phyloP scores from a whole-genome alignment of 2,113 vertebrate genomes.

The Eurystomus gularis region DNA sequence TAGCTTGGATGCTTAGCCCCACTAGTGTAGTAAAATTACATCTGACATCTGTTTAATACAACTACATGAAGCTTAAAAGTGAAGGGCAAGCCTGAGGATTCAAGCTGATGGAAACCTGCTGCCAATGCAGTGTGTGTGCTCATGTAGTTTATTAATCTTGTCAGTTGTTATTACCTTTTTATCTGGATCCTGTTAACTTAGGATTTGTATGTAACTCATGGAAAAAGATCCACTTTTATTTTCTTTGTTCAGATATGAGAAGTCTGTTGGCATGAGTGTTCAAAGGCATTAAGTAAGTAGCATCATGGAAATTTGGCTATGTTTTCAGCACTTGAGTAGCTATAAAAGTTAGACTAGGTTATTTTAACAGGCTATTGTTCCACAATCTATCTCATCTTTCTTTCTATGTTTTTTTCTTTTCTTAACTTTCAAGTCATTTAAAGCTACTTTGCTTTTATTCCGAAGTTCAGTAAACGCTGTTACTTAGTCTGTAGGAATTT shows the following conservation, averaged over 20 bases:
- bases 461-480: background rate
- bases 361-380: slow-evolving; percentile 74
- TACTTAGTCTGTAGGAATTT: slow-evolving; percentile 27
- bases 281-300: slow-evolving; percentile 78
- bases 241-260: slow-evolving; percentile 73
- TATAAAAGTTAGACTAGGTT: slow-evolving; percentile 76
- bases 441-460: slow-evolving; percentile 16
- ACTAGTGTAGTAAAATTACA: slow-evolving; percentile 40
- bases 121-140: slow-evolving; percentile 32
- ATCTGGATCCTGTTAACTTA: slow-evolving; percentile 80
- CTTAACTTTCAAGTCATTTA: slow-evolving; percentile 50
- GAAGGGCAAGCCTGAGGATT: slow-evolving; percentile 51
- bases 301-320: slow-evolving; percentile 96
- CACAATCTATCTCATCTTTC: slow-evolving; percentile 56
- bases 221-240: slow-evolving; percentile 78
- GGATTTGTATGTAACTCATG: slow-evolving; percentile 79
- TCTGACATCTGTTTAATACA: slow-evolving; percentile 78
- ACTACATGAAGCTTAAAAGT: slow-evolving; percentile 56
- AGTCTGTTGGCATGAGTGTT: slow-evolving; percentile 80
- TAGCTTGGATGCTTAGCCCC: slow-evolving; percentile 42
- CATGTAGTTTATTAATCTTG: slow-evolving; percentile 77
- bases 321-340: slow-evolving; percentile 60
- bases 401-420: slow-evolving; percentile 30
- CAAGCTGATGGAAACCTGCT: slow-evolving; percentile 68
- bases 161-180: slow-evolving; percentile 80